Conservation (phyloP, 2,888 invertebrate species). For the Platycheirus albimanus region DNA sequence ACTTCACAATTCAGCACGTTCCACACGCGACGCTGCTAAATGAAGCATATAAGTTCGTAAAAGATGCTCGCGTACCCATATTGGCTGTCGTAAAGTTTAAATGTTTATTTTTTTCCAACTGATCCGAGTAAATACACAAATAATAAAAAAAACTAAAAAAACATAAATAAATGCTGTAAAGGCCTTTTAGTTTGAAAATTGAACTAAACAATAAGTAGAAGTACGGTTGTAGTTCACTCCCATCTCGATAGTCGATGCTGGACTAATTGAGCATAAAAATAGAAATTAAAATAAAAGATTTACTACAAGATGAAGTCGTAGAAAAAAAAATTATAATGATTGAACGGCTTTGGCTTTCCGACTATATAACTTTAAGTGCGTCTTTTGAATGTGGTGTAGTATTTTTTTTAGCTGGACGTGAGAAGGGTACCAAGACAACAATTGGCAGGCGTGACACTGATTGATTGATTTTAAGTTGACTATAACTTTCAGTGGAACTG, state of each 20-base stretch:
- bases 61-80: slow-evolving; percentile 35
- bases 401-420: too few species aligned
- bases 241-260: background rate
- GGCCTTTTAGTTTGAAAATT: background rate
- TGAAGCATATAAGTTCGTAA: slow-evolving; percentile 1
- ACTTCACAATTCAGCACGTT: slow-evolving; percentile 60
- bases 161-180: background rate
- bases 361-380: slow-evolving; percentile 7
- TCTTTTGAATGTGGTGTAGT: background rate
- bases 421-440: slow-evolving; percentile 11
- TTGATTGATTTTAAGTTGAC: slow-evolving; percentile 50
- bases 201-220: background rate
- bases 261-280: slow-evolving; percentile 10
- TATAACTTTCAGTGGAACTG: slow-evolving; percentile 2
- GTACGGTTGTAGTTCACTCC: background rate
- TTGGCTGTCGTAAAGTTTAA: slow-evolving; percentile 31
- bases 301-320: background rate
- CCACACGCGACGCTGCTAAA: slow-evolving; percentile 44
- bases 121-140: background rate
- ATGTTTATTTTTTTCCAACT: background rate
- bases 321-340: background rate
- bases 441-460: slow-evolving; percentile 55
- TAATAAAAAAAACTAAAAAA: background rate
- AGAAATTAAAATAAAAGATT: background rate
- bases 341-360: background rate